Conservation (phyloP, 2,113 vertebrate genomes). For the Monarcha castaneiventris region DNA sequence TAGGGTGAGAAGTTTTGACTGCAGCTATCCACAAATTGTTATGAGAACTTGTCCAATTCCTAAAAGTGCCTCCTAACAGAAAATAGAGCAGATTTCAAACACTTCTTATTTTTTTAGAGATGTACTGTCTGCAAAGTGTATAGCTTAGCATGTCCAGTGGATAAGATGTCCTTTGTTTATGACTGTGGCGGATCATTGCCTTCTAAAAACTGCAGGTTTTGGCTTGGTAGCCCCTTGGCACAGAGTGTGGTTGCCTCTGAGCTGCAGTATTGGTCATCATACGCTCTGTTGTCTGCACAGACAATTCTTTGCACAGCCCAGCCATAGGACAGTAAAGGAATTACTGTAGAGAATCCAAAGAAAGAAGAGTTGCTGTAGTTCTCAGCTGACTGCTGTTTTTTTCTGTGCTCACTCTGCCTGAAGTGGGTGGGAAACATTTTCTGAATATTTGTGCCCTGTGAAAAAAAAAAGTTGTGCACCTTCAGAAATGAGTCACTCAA, state of each 20-base stretch:
- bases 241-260: background rate
- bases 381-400: background rate
- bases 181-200: background rate
- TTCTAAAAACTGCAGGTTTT: background rate
- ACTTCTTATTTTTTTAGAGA: background rate
- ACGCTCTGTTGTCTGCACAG: background rate
- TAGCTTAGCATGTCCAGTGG: background rate
- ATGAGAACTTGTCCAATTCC: background rate
- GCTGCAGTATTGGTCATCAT: background rate
- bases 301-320: background rate
- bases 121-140: background rate
- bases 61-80: background rate
- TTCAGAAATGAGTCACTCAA: background rate
- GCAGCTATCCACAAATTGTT: background rate
- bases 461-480: background rate
- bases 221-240: background rate
- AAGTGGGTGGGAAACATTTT: background rate
- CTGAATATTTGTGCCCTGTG: background rate
- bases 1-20: background rate
- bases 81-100: background rate
- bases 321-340: background rate
- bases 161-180: background rate
- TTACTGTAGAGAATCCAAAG: background rate
- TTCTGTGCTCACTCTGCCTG: background rate
- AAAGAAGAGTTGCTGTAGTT: background rate